Base-by-base conservation (phyloP, 1,140 invertebrate genomes). In the Venturia canescens region DNA sequence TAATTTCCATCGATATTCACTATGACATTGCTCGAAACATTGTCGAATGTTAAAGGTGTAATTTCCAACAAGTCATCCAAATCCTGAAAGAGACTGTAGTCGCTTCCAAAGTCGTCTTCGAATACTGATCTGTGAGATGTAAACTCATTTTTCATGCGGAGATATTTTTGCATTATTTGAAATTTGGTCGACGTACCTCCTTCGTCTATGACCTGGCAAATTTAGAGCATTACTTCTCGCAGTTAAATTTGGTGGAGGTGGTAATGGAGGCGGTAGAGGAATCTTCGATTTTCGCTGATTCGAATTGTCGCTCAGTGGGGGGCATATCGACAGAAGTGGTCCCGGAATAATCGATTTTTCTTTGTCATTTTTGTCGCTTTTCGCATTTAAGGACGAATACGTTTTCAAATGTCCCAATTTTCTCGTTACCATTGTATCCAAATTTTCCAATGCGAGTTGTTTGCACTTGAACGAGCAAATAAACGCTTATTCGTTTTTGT, bases 401-500 rank as follows among this genome's bases (percentile, higher is more conserved):
- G 34, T 78, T 60, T 78, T 34, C 3, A 81, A 15, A 63, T 80
- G 66, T n/a, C 13, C 75, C n/a, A 86, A 60, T 31, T 82, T 81
- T 78, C 84, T 83, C 23, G 82, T 75, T 57, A 84, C 80, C 44
- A 88, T 67, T 34, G 69, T 80, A 29, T 79, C 79, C 26, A 88
- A 78, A 77, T 85, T 83, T 38, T 89, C 86, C 31, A 89, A 69
- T 1, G 88, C 89, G 67, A 87, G 50, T 50, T 87, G 79, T 84
- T 90, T 91, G 67, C 86, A 84, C 89, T 90, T 13, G n/a, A 26
- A 81, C 74, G n/a, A 48, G 27, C 34, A 50, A 71, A 78, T 77
- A 50, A 57, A n/a, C 7, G 31, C 31, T 34, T 7, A 34, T 34
- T 34, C 31, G 31, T 34, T 3, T 34, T 34, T 7, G 31, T 34